These are phyloP conservation scores for Cydia splendana DNA, from an alignment of 1,140 invertebrate species.

Conservation along the genomic window DNA sequence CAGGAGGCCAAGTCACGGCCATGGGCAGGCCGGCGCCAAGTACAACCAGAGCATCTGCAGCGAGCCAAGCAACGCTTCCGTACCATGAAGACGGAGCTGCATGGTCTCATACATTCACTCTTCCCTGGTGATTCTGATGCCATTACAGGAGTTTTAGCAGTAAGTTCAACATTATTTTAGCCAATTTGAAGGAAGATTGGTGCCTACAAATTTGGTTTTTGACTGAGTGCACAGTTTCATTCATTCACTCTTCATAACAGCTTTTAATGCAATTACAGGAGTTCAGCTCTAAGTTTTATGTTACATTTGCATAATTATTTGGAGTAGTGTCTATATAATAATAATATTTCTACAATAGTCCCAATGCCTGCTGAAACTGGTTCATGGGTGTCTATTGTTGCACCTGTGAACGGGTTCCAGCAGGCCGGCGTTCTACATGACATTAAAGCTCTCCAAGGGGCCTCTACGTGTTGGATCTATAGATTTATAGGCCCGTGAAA, in stretches of 20 bases:
- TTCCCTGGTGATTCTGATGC: slow-evolving; percentile 54
- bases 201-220: not conserved
- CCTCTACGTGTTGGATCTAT: no score
- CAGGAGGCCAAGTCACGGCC: slow-evolving; percentile 57
- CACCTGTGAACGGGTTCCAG: no score
- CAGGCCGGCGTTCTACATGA: no score
- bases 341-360: no score
- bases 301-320: not conserved
- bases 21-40: slow-evolving; percentile 43
- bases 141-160: slow-evolving; percentile 59
- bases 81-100: slow-evolving; percentile 61
- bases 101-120: slow-evolving; percentile 61
- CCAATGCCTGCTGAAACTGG: no score
- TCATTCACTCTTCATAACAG: not conserved
- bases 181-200: not conserved
- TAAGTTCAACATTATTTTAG: slow-evolving; percentile 46
- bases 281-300: not conserved
- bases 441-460: no score
- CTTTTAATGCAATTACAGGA: no score
- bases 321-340: no score
- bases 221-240: no score
- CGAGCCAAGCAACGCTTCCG: slow-evolving; percentile 66
- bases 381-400: no score
- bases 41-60: slow-evolving; percentile 52
- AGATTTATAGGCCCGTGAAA: no score